phyloP scores from a whole-genome alignment of 1,140 invertebrate species.

The Caenorhabditis briggsae region DNA sequence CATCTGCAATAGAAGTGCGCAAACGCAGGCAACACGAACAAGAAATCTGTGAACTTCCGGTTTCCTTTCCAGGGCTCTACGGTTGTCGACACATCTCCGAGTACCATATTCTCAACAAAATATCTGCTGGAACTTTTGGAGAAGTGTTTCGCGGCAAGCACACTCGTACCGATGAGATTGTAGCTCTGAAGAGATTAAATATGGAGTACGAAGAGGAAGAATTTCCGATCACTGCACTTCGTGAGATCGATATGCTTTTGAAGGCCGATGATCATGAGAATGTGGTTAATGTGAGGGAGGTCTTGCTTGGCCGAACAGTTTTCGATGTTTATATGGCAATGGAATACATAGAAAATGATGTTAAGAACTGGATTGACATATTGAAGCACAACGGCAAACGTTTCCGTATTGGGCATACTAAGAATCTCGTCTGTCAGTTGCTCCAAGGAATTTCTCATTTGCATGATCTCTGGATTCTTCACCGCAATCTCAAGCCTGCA shows the following conservation, averaged over 20 bases:
- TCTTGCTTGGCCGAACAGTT: conserved; percentile 37
- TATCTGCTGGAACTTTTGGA: conserved; percentile 97
- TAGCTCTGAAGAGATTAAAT: conserved; percentile 97
- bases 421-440: conserved; percentile 95
- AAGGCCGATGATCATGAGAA: conserved; percentile 95
- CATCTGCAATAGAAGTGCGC: neutral
- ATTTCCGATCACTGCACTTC: conserved; percentile 96
- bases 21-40: conserved; percentile 17
- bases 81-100: conserved; percentile 97
- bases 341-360: too few relatives aligned
- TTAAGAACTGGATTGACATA: conserved; percentile 82
- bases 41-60: conserved; percentile 66
- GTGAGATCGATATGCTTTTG: conserved; percentile 96
- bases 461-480: conserved; percentile 95
- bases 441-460: conserved; percentile 94
- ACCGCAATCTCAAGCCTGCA: conserved; percentile 97
- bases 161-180: conserved; percentile 94
- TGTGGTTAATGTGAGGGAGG: conserved; percentile 86
- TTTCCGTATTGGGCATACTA: conserved; percentile 89
- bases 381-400: conserved; percentile 90
- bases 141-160: conserved; percentile 95
- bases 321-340: conserved; percentile 83
- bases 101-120: conserved; percentile 93
- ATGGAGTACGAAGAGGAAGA: conserved; percentile 99
- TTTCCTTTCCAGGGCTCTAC: conserved; percentile 76